Percentiles rank a stretch among this genome's conserved stretches.
Conservation (phyloP, 2,888 invertebrate species). For the Furcula furcula region DNA sequence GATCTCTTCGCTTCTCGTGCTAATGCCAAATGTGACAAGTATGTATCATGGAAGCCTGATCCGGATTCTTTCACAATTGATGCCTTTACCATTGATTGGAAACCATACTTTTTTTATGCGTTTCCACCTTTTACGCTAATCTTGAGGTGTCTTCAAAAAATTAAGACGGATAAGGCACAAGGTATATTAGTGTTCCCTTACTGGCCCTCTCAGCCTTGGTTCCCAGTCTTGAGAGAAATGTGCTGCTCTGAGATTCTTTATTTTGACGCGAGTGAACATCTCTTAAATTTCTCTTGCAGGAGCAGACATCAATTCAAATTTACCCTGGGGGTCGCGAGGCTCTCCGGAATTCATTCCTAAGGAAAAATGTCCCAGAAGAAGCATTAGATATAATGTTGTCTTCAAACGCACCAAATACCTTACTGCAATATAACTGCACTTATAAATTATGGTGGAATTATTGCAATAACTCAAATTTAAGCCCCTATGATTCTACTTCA, state of each 20-base stretch:
- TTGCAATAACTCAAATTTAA: not conserved
- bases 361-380: constrained; percentile 4
- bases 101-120: constrained; percentile 1
- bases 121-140: constrained; percentile 6
- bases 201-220: constrained; percentile 8
- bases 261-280: not conserved
- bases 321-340: constrained; percentile 4
- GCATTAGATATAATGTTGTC: constrained; percentile 11
- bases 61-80: constrained; percentile 2
- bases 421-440: constrained; percentile 11
- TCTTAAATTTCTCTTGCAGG: no score
- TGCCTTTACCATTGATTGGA: constrained; percentile 6
- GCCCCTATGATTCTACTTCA: not conserved
- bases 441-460: constrained; percentile 18
- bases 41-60: constrained; percentile 4
- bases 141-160: no score
- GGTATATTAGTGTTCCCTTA: constrained; percentile 10
- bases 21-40: constrained; percentile 1
- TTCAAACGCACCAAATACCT: constrained; percentile 9
- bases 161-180: constrained; percentile 1
- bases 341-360: constrained; percentile 13
- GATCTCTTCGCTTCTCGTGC: constrained; percentile 1
- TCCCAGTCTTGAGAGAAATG: not conserved
- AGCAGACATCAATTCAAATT: constrained; percentile 2
- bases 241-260: not conserved